phyloP scores from a whole-genome alignment of 1,140 invertebrate species.

The Drosophila setifemur region DNA sequence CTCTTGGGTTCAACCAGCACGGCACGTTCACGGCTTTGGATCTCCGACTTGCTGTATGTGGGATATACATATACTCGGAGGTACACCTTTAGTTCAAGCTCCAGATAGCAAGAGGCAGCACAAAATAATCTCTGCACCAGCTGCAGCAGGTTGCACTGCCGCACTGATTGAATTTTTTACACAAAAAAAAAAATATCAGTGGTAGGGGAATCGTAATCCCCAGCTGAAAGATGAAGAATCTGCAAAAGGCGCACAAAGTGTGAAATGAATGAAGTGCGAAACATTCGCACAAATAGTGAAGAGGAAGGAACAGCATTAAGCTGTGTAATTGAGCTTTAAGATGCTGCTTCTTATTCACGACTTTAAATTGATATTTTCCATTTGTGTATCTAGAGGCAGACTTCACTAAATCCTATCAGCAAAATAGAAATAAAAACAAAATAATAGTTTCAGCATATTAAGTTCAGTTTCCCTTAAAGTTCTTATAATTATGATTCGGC shows the following conservation, averaged over 20 bases:
- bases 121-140: constrained; percentile 26
- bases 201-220: constrained; percentile 29
- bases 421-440: too few relatives aligned
- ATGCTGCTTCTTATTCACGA: not conserved
- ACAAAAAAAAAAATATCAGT: not conserved
- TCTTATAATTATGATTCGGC: too few relatives aligned
- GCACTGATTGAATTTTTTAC: constrained; percentile 36
- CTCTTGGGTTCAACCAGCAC: constrained; percentile 11
- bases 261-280: constrained; percentile 40
- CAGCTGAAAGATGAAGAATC: constrained; percentile 12
- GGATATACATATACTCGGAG: not conserved
- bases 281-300: constrained; percentile 19
- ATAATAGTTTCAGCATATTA: too few relatives aligned
- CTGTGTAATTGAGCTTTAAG: not conserved
- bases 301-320: not conserved
- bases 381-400: not conserved
- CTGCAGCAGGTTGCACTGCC: constrained; percentile 27
- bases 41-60: constrained; percentile 6
- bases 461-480: too few relatives aligned
- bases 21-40: constrained; percentile 32
- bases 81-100: constrained; percentile 27
- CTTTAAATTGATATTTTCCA: not conserved
- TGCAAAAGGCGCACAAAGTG: constrained; percentile 21
- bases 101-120: constrained; percentile 24
- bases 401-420: not conserved